Evolutionary conservation across 2,113 vertebrate genomes (phyloP), one percentile per base, ranked within the genome.

Genomic region (Podarcis raffonei): DNA sequence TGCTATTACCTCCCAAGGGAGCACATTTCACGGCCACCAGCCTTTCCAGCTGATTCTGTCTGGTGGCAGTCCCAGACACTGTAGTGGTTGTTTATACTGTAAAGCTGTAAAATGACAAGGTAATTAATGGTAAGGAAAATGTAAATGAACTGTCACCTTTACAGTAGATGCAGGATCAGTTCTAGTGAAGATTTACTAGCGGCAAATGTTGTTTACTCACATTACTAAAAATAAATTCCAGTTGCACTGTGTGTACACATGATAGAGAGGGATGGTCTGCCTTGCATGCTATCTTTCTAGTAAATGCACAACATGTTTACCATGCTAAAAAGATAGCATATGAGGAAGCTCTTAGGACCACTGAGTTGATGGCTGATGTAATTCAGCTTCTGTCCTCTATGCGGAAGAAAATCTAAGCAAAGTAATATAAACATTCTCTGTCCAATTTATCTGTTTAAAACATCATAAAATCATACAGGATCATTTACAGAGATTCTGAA

Each of bases 91-190:
- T 20, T 71, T 57, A 79, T 30, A 35, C 39, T 42, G 42, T 69
- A 32, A 57, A 69, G 30, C 20, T 80, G n/a, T 35, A 69, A 68
- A 27, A 27, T 71, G 65, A n/a, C n/a, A 57, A 35, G 39, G 15
- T 83, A 79, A 68, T 79, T 68, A 86, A 68, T 27, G n/a, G 30
- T 27, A 27, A 79, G 42, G 62, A 80, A 85, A 69, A 87, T 80
- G n/a, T 80, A 69, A 57, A 57, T 18, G 65, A 80, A 13, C 83
- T 15, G 20, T 12, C 80, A 66, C 32, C 9, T 87, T 87, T 87
- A 16, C 65, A 35, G n/a, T 87, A 57, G 11, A 69, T 22, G 78
- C 7, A 71, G 6, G 59, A 86, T 39, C 59, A 42, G 25, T 39
- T 77, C n/a, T n/a, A 62, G 4, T 75, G 62, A 53, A 53, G 76